Base-by-base conservation (phyloP, 2,888 invertebrate species). In the Xestia xanthographa region DNA sequence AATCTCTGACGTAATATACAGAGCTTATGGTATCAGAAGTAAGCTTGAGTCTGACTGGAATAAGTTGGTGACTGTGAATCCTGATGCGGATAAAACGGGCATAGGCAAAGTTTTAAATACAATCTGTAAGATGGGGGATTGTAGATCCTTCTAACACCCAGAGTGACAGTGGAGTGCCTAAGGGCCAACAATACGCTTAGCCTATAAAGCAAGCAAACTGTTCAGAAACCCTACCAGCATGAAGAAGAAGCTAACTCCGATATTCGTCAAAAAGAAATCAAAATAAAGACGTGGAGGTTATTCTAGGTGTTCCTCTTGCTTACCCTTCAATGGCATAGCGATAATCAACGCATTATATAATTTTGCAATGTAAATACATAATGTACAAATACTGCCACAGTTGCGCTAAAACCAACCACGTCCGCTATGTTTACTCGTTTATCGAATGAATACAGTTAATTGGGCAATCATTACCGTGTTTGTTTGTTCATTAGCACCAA, bases 391-490 rank as follows among this genome's bases (percentile, higher is more conserved):
- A 60, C 26, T 50, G 60, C 69, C 20, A 9, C 22, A 53, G 26
- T 73, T 73, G 45, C 66, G 58, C n/a, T 60, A 68, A 71, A 34
- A 20, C 43, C n/a, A n/a, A n/a, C n/a, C 29, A 34, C 56, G 73
- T 58, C 62, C 69, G 81, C 9, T 68, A 34, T 56, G 38, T 63
- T 82, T 82, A 53, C 68, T 43, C 41, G 50, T 67, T 43, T 58
- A 48, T 41, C 53, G 77, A 78, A 78, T 69, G 74, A 75, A 80
- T 75, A 71, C 58, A 67, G 81, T 80, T 85, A 83, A 85, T 85
- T 72, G 80, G 76, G 68, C 78, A 88, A 86, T 85, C 77, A 87
- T 72, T 74, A 72, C 75, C 60, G 74, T 82, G 60, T 75, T 69
- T 83, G 48, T 69, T 82, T 79, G 81, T 81, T 80, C 72, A 82